Base-by-base conservation (phyloP, 2,113 vertebrate species). In the Thunnus maccoyii region DNA sequence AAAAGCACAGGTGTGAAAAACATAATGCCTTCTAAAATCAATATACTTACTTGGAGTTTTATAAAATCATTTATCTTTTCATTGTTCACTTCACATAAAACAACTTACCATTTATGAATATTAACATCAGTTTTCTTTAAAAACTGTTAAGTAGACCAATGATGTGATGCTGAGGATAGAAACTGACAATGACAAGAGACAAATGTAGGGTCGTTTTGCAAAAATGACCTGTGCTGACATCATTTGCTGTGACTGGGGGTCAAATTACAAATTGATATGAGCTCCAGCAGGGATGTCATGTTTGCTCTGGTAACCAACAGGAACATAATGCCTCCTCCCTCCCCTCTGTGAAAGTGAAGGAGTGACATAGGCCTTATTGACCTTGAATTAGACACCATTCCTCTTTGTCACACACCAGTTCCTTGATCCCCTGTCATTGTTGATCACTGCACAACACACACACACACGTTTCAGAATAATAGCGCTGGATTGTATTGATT, bases 401-500 rank as follows among this genome's bases (percentile, higher is more conserved):
- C 94, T 95, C 95, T 96, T 91, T 94, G 96, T 96, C 96, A 96
- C 94, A 92, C 95, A 90, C 93, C 86, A 92, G 87, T 71, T 82
- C 60, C 86, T 92, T 94, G 78, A 94, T 91, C 94, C 95, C 30
- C 76, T 81, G 89, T 96, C 95, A 93, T 91, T 93, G 94, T 85
- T 87, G 76, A 63, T 92, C 95, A 93, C 55, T 47, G 46, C 78
- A 54, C 63, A 61, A 25, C 30, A 46, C 63, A 73, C 25, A 46
- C 68, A 76, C 57, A 25, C 22, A 57, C 22, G 54, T 92, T 90
- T 91, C 91, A 91, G 90, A 93, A 93, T 96, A 96, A 96, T 95
- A 95, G 96, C 95, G 89, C 92, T 82, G 90, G 88, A 86, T 72
- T 11, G 54, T 96, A 97, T 97, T 96, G 97, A 97, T 97, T 96